Conservation (phyloP, 2,113 vertebrate genomes). For the Cyanocitta stelleri region DNA sequence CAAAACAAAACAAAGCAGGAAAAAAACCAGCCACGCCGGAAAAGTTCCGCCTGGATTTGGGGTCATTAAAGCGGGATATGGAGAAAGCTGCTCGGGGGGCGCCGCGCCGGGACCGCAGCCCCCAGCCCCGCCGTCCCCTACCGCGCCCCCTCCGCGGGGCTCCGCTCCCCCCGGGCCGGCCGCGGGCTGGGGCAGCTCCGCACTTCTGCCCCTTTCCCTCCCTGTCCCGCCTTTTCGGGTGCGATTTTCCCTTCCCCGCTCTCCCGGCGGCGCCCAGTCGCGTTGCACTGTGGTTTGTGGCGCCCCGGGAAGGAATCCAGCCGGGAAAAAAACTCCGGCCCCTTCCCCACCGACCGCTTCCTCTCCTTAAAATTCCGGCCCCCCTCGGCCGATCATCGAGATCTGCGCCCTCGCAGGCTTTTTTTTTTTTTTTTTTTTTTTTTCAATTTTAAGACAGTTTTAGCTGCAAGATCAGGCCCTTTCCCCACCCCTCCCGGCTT, state of each 20-base stretch:
- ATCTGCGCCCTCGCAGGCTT: background rate
- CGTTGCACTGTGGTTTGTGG: background rate
- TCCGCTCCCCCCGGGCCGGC: background rate
- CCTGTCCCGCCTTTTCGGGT: background rate
- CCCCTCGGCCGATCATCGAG: background rate
- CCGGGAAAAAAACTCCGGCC: background rate
- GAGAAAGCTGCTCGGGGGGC: background rate
- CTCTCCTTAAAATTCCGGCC: background rate
- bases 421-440: background rate
- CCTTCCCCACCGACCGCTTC: background rate
- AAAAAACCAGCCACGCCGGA: background rate
- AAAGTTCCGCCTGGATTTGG: conserved; percentile 23
- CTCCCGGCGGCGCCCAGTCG: background rate
- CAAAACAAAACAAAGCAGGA: conserved; percentile 30
- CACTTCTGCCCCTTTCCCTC: too few species aligned
- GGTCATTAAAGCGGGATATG: background rate
- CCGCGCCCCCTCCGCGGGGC: background rate
- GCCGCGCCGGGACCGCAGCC: background rate
- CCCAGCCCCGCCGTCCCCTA: background rate
- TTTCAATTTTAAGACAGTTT: background rate
- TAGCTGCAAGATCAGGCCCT: background rate
- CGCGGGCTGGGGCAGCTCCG: background rate
- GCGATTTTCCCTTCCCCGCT: background rate
- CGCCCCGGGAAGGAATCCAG: background rate
- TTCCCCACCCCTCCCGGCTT: background rate